Conservation (phyloP, 2,888 invertebrate species). For the Junonia oenone region DNA sequence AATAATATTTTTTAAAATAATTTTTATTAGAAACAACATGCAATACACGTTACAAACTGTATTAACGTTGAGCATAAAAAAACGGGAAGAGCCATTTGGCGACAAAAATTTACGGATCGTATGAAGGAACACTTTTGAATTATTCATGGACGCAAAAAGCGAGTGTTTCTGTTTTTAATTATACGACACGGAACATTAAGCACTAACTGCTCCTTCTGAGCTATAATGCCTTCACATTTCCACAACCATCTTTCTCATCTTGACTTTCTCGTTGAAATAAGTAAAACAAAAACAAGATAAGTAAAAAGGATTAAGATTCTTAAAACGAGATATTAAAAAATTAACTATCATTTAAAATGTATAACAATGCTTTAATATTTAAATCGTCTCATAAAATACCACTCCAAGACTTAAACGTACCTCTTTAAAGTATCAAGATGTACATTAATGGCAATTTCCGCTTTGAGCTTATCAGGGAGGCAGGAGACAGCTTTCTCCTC, state of each 20-base stretch:
- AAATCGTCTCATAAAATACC: background rate
- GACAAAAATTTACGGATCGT: constrained; percentile 71
- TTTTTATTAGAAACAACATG: constrained; percentile 10
- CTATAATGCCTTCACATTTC: constrained; percentile 48
- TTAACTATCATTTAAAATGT: too few species aligned
- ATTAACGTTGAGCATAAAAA: constrained; percentile 41
- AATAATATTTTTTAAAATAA: background rate
- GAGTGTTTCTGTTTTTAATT: constrained; percentile 77
- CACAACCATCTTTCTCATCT: constrained; percentile 14
- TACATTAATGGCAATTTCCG: constrained; percentile 99
- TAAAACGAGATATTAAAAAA: too few species aligned
- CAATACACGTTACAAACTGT: constrained; percentile 14
- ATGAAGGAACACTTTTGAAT: constrained; percentile 74
- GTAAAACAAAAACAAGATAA: background rate
- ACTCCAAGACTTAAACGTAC: constrained; percentile 36
- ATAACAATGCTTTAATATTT: background rate
- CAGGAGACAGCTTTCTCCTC: constrained; percentile 97
- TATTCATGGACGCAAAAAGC: constrained; percentile 75
- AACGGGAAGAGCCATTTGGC: constrained; percentile 57
- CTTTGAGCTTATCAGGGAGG: constrained; percentile 97
- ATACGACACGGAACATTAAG: constrained; percentile 73
- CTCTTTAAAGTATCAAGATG: constrained; percentile 97
- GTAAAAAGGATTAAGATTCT: background rate
- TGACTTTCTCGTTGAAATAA: background rate
- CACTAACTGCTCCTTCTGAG: constrained; percentile 54